A percentile compares a stretch with the other conserved stretches of the same genome.
phyloP scores from a whole-genome alignment of 2,888 invertebrate species.

The Xestia rhomboidea region DNA sequence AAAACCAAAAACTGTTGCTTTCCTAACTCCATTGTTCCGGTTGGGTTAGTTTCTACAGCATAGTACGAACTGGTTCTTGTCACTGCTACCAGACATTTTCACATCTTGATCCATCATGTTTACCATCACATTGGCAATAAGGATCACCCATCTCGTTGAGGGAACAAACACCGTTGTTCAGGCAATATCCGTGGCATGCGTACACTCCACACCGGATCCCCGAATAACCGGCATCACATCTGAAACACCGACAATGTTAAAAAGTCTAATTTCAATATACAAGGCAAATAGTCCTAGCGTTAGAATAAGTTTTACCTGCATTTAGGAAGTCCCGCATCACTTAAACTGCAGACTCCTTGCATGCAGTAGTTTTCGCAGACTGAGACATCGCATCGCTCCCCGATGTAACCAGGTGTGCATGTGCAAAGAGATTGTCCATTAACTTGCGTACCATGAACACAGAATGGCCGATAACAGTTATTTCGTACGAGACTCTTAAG shows the following conservation, averaged over 20 bases:
- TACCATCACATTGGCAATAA: neutral
- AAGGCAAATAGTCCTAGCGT: neutral
- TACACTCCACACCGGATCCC: neutral
- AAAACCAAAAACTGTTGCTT: neutral
- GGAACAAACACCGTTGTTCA: neutral
- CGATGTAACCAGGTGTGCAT: neutral
- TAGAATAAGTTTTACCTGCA: neutral
- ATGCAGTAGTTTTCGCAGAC: neutral
- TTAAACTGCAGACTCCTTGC: neutral
- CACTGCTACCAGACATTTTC: neutral
- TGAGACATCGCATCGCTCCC: neutral
- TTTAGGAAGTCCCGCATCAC: neutral
- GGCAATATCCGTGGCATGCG: neutral
- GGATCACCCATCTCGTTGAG: neutral
- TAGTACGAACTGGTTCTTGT: neutral
- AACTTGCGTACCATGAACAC: neutral
- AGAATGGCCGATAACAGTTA: neutral
- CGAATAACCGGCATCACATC: too few relatives aligned
- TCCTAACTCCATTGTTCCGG: neutral
- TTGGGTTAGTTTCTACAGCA: neutral
- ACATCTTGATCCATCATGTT: neutral
- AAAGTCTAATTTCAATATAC: too few relatives aligned
- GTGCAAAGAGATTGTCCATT: neutral
- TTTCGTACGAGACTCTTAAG: neutral
- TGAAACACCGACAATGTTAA: too few relatives aligned